Evolutionary conservation across 30 jellyfish, hydroid and myxozoan species (phyloP), one percentile per base, ranked within the genome.

Genomic region (Pseudorhiza aurosa): DNA sequence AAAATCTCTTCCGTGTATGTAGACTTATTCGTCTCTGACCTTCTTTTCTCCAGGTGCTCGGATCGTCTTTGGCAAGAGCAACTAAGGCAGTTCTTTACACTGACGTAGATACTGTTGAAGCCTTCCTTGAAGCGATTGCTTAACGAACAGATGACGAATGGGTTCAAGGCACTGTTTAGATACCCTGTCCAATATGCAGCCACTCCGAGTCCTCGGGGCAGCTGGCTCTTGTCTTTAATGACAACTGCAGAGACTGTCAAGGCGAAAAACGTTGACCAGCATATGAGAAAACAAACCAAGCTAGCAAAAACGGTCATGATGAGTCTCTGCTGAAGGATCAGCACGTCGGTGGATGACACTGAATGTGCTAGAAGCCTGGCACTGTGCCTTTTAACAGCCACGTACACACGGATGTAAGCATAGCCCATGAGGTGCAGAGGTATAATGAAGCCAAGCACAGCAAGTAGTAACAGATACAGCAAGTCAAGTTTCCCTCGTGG

Each of bases 171-270:
- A 64, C 94, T 92, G 85, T 92, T 86, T n/a, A 80, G 21, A 53
- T 92, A 92, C 25, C 98, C 98, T 15, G 96, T 86, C 96, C 98
- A 92, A 72, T 92, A 92, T 7, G 98, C 98, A 32, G 98, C 96
- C 24, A 92, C 72, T 19, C 98, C 98, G 57, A 92, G 76, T 47
- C 98, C 98, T 42, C 59, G 83, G 15, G 98, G 98, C 40, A 92
- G 35, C 50, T 64, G 36, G 8, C 83, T 27, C 18, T 74, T 69
- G 28, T 78, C 85, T 45, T 92, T 78, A 1, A 75, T 37, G 18
- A 73, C 36, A 44, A 77, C 90, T 2, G 96, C 96, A 7, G 93
- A 24, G 0, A 86, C 26, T 0, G 85, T 73, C 79, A 85, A 58
- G 14, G 88, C 81, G 81, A 78, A 85, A 65, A 92, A 92, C 46